Evolutionary conservation across 2,888 invertebrate genomes (phyloP).

Genomic region (Altica lythri): DNA sequence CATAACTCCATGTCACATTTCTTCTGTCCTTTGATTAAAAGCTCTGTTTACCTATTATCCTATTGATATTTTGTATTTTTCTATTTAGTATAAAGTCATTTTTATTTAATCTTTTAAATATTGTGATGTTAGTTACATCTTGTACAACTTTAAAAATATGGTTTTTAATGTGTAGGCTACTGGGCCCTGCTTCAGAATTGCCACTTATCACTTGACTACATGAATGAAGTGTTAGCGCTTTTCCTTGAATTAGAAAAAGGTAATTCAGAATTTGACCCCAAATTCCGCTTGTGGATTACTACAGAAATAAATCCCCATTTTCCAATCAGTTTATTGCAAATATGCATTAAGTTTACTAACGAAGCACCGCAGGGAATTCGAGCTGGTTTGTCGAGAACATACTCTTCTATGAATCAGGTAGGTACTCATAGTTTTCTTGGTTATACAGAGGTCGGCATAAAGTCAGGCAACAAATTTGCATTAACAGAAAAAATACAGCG

Average conservation of each 20-base stretch:
- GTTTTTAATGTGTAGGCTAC: constrained; percentile 62
- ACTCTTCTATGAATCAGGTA: constrained; percentile 75
- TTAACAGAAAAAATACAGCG: no score
- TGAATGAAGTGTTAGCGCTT: constrained; percentile 74
- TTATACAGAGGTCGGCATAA: no score
- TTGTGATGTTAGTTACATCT: no score
- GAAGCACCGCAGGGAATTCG: constrained; percentile 87
- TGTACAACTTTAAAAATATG: no score
- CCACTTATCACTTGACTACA: constrained; percentile 83
- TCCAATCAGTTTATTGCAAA: constrained; percentile 82
- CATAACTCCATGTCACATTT: no score
- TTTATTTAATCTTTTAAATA: no score
- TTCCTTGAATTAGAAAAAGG: constrained; percentile 66
- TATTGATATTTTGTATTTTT: no score
- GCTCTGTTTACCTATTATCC: no score
- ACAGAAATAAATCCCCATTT: constrained; percentile 80
- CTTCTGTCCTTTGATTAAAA: no score
- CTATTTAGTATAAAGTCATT: no score
- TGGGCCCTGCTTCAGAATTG: constrained; percentile 90
- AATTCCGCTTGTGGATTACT: constrained; percentile 84
- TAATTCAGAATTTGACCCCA: constrained; percentile 58
- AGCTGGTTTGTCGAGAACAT: constrained; percentile 83
- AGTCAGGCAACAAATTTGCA: no score
- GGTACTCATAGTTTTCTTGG: no score
- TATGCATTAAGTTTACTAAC: constrained; percentile 86